These are phyloP conservation scores for Conchocele bisecta DNA, from an alignment of 2,888 invertebrate species.

Conservation along the genomic window DNA sequence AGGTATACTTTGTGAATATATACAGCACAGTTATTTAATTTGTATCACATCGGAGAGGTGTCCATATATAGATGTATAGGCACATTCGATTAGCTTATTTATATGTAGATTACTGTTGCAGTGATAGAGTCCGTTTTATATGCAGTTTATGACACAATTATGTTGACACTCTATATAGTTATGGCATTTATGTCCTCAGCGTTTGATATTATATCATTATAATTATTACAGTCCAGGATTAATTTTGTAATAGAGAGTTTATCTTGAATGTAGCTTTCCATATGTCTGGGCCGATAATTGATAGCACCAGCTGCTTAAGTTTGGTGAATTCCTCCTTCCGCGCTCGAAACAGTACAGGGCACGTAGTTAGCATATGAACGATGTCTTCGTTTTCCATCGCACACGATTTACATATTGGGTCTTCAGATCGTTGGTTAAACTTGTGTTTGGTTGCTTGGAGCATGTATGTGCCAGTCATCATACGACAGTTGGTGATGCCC, in stretches of 20 bases:
- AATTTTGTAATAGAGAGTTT: neutral
- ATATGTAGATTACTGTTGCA: no score
- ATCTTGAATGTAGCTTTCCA: neutral
- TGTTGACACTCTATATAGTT: no score
- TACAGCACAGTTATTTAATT: no score
- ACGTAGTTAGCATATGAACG: neutral
- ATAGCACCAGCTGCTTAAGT: neutral
- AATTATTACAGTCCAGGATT: neutral
- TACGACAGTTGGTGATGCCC: constrained; percentile 5
- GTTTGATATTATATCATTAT: no score
- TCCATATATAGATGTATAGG: no score
- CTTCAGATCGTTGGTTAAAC: neutral
- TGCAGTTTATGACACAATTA: no score
- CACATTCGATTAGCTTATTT: no score
- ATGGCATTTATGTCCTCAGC: no score
- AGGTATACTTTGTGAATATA: no score
- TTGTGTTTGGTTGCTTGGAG: constrained; percentile 3
- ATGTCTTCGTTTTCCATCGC: neutral
- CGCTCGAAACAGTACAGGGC: neutral
- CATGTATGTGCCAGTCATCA: constrained; percentile 14
- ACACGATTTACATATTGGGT: constrained; percentile 1
- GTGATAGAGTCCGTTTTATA: no score
- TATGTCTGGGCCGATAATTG: neutral
- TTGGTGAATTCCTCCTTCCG: neutral
- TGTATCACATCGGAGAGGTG: no score